Evolutionary conservation across 2,888 invertebrate genomes (phyloP).

Genomic region (Acleris laterana): DNA sequence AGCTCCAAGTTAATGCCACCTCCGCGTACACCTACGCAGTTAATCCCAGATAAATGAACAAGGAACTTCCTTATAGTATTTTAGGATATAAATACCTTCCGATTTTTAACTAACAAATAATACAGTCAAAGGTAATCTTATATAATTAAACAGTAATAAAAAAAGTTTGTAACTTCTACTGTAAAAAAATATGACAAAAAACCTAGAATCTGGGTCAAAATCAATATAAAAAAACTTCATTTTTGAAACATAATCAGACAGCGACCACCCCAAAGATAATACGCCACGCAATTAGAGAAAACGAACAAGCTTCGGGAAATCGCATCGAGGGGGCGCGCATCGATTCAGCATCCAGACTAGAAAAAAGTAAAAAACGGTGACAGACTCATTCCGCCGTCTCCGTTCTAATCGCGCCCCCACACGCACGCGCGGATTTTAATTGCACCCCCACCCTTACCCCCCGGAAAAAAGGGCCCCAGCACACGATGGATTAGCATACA

Average conservation of each 20-base stretch:
- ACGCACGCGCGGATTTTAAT: constrained; percentile 84
- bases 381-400: constrained; percentile 81
- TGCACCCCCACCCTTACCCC: constrained; percentile 77
- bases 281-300: constrained; percentile 13
- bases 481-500: constrained; percentile 83
- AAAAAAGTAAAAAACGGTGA: constrained; percentile 80
- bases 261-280: background rate
- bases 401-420: constrained; percentile 82
- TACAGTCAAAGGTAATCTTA: too few species aligned
- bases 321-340: constrained; percentile 33
- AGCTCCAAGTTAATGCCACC: background rate
- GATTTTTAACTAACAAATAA: too few species aligned
- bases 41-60: too few species aligned
- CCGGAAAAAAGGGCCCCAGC: constrained; percentile 78
- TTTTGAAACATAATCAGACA: too few species aligned
- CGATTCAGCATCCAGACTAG: constrained; percentile 68
- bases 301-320: constrained; percentile 19
- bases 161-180: too few species aligned
- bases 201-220: too few species aligned
- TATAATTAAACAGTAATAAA: too few species aligned
- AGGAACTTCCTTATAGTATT: too few species aligned
- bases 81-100: too few species aligned
- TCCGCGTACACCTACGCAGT: background rate
- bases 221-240: too few species aligned
- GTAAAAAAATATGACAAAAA: too few species aligned